Evolutionary conservation across 2,888 invertebrate species (phyloP).

Genomic region (Omphaloscelis lunosa): DNA sequence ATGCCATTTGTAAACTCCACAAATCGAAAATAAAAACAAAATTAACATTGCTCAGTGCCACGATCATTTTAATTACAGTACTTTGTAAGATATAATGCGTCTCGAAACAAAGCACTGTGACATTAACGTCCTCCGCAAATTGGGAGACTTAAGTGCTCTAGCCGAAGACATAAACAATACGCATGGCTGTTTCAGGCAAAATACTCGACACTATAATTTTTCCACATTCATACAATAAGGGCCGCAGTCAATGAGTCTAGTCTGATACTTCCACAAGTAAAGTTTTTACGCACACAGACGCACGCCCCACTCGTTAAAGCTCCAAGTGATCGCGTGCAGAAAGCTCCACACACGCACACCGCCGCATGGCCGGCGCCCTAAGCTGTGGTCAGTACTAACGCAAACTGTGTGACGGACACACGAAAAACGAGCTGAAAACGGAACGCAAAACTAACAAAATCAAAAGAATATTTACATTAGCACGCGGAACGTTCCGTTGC

Average conservation of each 20-base stretch:
- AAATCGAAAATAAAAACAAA: conserved; percentile 66
- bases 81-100: conserved; percentile 85
- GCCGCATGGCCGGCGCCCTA: conserved; percentile 89
- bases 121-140: conserved; percentile 87
- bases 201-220: conserved; percentile 90
- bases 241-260: conserved; percentile 91
- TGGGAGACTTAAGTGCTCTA: conserved; percentile 87
- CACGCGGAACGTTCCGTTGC: conserved; percentile 66
- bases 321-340: conserved; percentile 89
- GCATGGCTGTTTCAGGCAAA: conserved; percentile 88
- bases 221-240: conserved; percentile 91
- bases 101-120: conserved; percentile 82
- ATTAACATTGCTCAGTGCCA: conserved; percentile 72
- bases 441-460: conserved; percentile 85
- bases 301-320: conserved; percentile 87
- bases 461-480: conserved; percentile 75
- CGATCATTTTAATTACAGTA: conserved; percentile 84
- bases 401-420: conserved; percentile 91
- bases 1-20: conserved; percentile 8
- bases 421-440: conserved; percentile 90
- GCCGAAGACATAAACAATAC: conserved; percentile 87
- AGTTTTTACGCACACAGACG: conserved; percentile 85
- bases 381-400: conserved; percentile 90
- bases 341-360: conserved; percentile 90
- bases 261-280: conserved; percentile 88